These are phyloP conservation scores for Perca schrenkii DNA, from an alignment of 2,113 vertebrate species.

Conservation along the genomic window DNA sequence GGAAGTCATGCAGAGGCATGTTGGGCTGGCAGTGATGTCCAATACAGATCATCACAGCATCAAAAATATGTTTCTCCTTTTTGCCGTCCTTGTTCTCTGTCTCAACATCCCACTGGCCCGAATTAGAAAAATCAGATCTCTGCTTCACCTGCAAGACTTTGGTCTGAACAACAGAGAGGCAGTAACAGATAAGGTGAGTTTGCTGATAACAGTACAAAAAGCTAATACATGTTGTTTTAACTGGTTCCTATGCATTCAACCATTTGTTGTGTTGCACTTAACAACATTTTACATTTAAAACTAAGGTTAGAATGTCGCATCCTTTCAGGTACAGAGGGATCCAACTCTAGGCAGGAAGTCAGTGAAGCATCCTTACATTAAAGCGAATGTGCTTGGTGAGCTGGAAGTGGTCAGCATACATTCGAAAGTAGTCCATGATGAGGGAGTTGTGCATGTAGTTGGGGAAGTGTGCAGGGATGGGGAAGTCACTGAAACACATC, in stretches of 20 bases:
- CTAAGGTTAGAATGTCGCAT: background rate
- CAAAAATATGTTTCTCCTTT: conserved; percentile 84
- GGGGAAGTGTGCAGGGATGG: conserved; percentile 89
- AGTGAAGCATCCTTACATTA: conserved; percentile 79
- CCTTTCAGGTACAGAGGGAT: background rate
- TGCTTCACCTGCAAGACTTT: conserved; percentile 85
- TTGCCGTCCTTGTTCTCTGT: conserved; percentile 79
- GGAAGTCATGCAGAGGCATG: conserved; percentile 90
- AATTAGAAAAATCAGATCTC: conserved; percentile 84
- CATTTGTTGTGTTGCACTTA: background rate
- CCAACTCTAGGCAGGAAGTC: too few species aligned
- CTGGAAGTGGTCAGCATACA: conserved; percentile 89
- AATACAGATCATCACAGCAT: conserved; percentile 91
- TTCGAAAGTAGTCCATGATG: conserved; percentile 90
- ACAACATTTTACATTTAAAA: background rate
- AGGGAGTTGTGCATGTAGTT: conserved; percentile 94
- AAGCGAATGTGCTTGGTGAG: conserved; percentile 88
- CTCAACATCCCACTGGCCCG: conserved; percentile 92
- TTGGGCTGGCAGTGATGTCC: conserved; percentile 87
- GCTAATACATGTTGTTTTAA: background rate
- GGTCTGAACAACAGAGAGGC: conserved; percentile 80
- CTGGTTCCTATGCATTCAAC: background rate
- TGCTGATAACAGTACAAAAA: background rate
- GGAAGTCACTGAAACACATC: conserved; percentile 96
- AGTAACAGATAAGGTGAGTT: background rate